Evolutionary conservation across 2,113 vertebrate species (phyloP).

Genomic region (Xyliphius kryptos): DNA sequence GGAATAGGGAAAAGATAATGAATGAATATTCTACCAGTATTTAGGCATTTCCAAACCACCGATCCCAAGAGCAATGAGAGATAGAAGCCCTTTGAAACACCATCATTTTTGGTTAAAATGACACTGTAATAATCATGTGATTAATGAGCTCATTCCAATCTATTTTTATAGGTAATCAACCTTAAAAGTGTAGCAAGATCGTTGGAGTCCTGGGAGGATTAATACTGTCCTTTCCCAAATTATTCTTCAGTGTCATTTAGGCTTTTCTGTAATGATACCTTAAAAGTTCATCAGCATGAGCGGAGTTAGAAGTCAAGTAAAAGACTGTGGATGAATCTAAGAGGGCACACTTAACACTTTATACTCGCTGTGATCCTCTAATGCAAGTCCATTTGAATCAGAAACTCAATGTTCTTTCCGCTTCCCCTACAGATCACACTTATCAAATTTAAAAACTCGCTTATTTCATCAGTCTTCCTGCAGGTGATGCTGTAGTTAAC

Average conservation of each 20-base stretch:
- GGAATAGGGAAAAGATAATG: too few species aligned
- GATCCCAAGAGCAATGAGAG: slow-evolving; percentile 37
- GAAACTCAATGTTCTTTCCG: slow-evolving; percentile 1
- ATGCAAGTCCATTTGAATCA: too few species aligned
- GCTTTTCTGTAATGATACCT: slow-evolving; percentile 55
- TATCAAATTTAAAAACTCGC: background rate
- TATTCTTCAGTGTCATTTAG: slow-evolving; percentile 49
- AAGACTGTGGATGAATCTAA: slow-evolving; percentile 37
- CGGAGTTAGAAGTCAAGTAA: slow-evolving; percentile 53
- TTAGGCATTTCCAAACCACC: slow-evolving; percentile 39
- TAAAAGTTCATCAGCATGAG: slow-evolving; percentile 49
- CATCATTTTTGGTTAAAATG: slow-evolving; percentile 53
- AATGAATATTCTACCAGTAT: too few species aligned
- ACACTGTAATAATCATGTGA: slow-evolving; percentile 61
- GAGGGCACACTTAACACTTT: slow-evolving; percentile 25
- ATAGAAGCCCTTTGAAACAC: slow-evolving; percentile 43
- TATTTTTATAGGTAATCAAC: slow-evolving; percentile 64
- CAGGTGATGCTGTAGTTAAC: background rate
- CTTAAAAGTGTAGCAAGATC: slow-evolving; percentile 56
- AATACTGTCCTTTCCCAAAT: slow-evolving; percentile 53
- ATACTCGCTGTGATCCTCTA: too few species aligned
- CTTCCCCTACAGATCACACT: background rate
- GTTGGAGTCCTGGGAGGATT: slow-evolving; percentile 53
- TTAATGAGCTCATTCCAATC: slow-evolving; percentile 56
- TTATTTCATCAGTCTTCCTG: background rate